A percentile compares a stretch with the other conserved stretches of the same genome.
Evolutionary conservation across 2,888 invertebrate species (phyloP).

Genomic region (Lypha dubia): DNA sequence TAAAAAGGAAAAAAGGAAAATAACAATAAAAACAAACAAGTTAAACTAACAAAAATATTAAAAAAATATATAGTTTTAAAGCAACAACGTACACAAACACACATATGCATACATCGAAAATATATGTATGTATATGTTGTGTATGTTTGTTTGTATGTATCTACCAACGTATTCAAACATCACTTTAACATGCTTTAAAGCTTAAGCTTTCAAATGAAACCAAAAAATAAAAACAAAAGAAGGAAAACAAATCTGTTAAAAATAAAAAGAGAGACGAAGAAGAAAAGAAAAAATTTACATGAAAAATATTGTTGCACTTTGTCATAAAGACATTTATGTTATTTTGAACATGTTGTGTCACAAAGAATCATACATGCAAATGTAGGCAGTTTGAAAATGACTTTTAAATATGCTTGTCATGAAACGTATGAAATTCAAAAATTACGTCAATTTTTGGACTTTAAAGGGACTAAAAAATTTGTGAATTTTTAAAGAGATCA

Average conservation of each 20-base stretch:
- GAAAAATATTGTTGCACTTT: conserved; percentile 66
- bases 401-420: too few relatives aligned
- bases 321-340: conserved; percentile 61
- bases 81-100: conserved; percentile 13
- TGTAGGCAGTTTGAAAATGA: not conserved
- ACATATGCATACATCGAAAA: too few relatives aligned
- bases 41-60: conserved; percentile 27
- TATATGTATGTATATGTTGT: too few relatives aligned
- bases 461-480: too few relatives aligned
- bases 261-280: not conserved
- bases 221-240: conserved; percentile 12
- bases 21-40: conserved; percentile 33
- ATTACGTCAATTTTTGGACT: too few relatives aligned
- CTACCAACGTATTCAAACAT: not conserved
- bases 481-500: too few relatives aligned
- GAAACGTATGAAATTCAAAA: too few relatives aligned
- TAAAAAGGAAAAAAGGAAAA: conserved; percentile 12
- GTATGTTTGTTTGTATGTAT: not conserved
- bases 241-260: not conserved
- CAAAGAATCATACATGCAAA: not conserved
- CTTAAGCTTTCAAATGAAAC: conserved; percentile 31
- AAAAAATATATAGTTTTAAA: conserved; percentile 30
- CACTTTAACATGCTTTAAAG: conserved; percentile 41
- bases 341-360: conserved; percentile 32
- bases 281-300: conserved; percentile 24